phyloP scores from a whole-genome alignment of 2,888 invertebrate species.

The Gerris lacustris region DNA sequence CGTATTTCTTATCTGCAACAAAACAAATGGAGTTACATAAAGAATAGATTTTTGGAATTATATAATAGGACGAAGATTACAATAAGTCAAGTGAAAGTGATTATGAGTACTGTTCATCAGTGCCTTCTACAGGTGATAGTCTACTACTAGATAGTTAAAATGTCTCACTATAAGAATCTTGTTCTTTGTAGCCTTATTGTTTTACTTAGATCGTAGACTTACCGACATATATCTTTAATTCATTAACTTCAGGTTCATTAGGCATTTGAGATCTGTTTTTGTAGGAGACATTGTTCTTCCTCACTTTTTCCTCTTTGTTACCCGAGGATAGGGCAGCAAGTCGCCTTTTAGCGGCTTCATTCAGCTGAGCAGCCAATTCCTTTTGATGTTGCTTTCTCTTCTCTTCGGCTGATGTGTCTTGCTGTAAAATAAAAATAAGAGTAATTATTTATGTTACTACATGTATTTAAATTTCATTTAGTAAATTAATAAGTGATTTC shows the following conservation, averaged over 20 bases:
- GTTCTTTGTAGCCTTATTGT: too few species aligned
- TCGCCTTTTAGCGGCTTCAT: conserved; percentile 85
- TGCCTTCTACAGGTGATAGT: too few species aligned
- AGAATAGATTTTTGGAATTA: not conserved
- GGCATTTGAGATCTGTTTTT: conserved; percentile 88
- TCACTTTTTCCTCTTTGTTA: conserved; percentile 72
- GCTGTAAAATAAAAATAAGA: conserved; percentile 23
- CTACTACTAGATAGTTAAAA: too few species aligned
- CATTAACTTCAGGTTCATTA: conserved; percentile 80
- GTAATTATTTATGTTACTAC: not conserved
- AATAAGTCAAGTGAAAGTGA: too few species aligned
- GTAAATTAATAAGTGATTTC: too few species aligned
- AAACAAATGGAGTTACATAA: not conserved
- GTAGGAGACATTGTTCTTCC: conserved; percentile 91
- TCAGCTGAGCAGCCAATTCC: conserved; percentile 77
- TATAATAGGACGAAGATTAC: too few species aligned
- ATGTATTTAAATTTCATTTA: not conserved
- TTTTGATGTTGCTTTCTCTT: conserved; percentile 94
- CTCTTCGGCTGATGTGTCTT: conserved; percentile 70
- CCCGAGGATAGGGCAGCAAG: conserved; percentile 66
- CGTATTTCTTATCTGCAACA: conserved; percentile 79
- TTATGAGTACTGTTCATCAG: too few species aligned
- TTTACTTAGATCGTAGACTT: conserved; percentile 35
- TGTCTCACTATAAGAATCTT: too few species aligned
- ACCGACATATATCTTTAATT: conserved; percentile 90